Evolutionary conservation across 2,888 invertebrate genomes (phyloP).

Genomic region (Deroplatys truncata): DNA sequence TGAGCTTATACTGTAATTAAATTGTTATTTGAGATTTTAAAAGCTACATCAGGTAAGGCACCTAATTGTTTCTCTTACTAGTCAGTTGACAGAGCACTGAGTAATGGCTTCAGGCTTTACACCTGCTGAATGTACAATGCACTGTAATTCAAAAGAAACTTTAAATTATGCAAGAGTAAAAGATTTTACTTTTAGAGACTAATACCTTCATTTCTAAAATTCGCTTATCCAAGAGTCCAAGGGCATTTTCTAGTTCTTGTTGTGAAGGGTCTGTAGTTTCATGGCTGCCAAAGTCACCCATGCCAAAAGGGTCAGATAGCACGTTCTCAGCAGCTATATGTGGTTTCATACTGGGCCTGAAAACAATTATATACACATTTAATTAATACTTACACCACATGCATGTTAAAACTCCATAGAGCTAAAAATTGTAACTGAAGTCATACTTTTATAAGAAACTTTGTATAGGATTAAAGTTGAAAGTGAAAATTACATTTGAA

Average conservation of each 20-base stretch:
- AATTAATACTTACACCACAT: neutral
- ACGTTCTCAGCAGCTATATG: neutral
- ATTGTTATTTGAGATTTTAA: too few relatives aligned
- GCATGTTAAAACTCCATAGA: neutral
- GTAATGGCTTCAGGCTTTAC: too few relatives aligned
- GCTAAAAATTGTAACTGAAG: neutral
- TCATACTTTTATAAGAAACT: too few relatives aligned
- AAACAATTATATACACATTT: slow-evolving; percentile 39
- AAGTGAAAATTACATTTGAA: too few relatives aligned
- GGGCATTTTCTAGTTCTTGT: slow-evolving; percentile 66
- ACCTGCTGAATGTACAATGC: too few relatives aligned
- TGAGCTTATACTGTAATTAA: too few relatives aligned
- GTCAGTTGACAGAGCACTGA: too few relatives aligned
- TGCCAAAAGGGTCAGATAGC: slow-evolving; percentile 72
- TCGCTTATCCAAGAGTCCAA: slow-evolving; percentile 75
- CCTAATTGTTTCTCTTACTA: too few relatives aligned
- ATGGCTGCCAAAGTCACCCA: slow-evolving; percentile 61
- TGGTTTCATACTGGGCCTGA: slow-evolving; percentile 38
- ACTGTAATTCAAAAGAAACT: too few relatives aligned
- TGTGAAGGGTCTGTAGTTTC: slow-evolving; percentile 42
- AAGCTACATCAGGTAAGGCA: too few relatives aligned
- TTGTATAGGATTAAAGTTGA: too few relatives aligned
- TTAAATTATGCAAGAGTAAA: too few relatives aligned
- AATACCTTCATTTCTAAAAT: slow-evolving; percentile 82
- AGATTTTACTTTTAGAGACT: neutral